These are phyloP conservation scores for silkworm (Bombyx mori) DNA, from an alignment of 1,140 invertebrate genomes.

Conservation along the genomic window DNA sequence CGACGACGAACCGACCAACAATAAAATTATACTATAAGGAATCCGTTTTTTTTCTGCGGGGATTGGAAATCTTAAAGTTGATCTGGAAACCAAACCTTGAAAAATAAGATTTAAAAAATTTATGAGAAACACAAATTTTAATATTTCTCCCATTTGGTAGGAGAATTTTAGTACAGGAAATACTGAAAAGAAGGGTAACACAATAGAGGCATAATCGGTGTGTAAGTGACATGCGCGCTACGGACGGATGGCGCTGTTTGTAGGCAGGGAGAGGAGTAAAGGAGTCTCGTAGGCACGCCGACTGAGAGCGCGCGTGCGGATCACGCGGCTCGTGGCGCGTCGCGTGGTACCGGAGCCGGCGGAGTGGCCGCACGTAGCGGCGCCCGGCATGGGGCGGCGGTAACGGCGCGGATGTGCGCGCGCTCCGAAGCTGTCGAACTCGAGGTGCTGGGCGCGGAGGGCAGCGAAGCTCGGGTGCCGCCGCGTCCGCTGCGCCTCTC, in stretches of 20 bases:
- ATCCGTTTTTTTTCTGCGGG: too few relatives aligned
- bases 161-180: conserved; percentile 3
- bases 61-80: too few relatives aligned
- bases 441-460: conserved; percentile 63
- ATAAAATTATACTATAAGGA: too few relatives aligned
- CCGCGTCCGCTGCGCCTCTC: conserved; percentile 71
- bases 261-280: conserved; percentile 13
- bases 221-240: conserved; percentile 36
- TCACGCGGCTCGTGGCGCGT: conserved; percentile 14
- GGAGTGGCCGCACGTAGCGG: conserved; percentile 45
- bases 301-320: conserved; percentile 42
- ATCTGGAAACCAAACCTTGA: too few relatives aligned
- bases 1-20: too few relatives aligned
- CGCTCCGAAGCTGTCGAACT: conserved; percentile 64
- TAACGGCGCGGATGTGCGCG: conserved; percentile 65
- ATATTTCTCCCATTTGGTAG: too few relatives aligned
- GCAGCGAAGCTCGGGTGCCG: conserved; percentile 42
- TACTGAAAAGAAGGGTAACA: conserved; percentile 23
- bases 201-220: conserved; percentile 10
- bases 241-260: conserved; percentile 45
- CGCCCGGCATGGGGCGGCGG: conserved; percentile 56
- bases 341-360: conserved; percentile 23
- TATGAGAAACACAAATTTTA: too few relatives aligned
- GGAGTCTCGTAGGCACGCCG: conserved; percentile 45
- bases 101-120: too few relatives aligned